Percentiles rank a stretch among this genome's conserved stretches.
phyloP scores from a whole-genome alignment of 1,140 invertebrate species.

The Drosophila sturtevanti region DNA sequence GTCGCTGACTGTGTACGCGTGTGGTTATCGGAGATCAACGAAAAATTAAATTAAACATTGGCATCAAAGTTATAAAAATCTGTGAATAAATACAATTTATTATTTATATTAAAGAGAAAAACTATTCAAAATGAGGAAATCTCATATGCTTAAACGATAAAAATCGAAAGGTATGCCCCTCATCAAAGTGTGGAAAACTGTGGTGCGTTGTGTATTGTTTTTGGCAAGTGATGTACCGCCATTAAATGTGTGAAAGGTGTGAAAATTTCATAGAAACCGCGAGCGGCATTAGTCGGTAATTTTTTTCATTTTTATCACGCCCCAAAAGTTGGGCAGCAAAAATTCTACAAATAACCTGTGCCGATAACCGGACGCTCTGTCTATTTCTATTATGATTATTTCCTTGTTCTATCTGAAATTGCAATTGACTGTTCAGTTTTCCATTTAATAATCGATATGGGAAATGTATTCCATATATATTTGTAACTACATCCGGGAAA shows the following conservation, averaged over 20 bases:
- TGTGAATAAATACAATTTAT: constrained; percentile 23
- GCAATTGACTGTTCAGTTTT: constrained; percentile 16
- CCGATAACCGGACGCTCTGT: constrained; percentile 63
- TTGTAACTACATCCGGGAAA: neutral
- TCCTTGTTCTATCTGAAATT: constrained; percentile 24
- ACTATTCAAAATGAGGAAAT: constrained; percentile 14
- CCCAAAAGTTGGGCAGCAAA: constrained; percentile 40
- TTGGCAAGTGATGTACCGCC: constrained; percentile 7
- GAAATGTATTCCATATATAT: constrained; percentile 7
- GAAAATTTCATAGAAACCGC: constrained; percentile 50
- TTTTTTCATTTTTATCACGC: constrained; percentile 13
- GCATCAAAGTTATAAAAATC: constrained; percentile 48
- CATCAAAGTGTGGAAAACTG: neutral
- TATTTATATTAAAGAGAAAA: constrained; percentile 8
- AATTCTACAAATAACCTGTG: constrained; percentile 46
- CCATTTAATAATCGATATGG: constrained; percentile 46
- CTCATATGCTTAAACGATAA: neutral
- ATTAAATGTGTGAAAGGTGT: constrained; percentile 48
- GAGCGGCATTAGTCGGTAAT: constrained; percentile 17
- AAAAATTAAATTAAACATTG: constrained; percentile 29
- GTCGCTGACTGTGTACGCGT: constrained; percentile 70
- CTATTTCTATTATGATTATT: constrained; percentile 53
- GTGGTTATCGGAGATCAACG: constrained; percentile 67
- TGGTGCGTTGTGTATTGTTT: neutral
- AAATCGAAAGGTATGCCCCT: constrained; percentile 47